Percentiles rank a stretch among this genome's conserved stretches.
Conservation (phyloP, 2,113 vertebrate genomes). For the Eudyptes chrysolophus region DNA sequence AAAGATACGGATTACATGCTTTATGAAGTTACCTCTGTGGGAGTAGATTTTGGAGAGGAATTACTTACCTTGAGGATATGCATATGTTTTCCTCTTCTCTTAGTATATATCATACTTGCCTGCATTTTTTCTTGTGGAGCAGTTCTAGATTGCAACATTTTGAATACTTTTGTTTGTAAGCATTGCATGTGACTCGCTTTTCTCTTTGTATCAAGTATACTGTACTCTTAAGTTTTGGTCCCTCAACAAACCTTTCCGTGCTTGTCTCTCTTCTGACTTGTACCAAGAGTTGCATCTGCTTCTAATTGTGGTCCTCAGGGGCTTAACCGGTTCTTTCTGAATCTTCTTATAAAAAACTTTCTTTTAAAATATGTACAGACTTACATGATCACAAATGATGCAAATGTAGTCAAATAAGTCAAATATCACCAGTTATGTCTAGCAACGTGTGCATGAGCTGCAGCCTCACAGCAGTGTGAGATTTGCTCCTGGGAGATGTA, state of each 20-base stretch:
- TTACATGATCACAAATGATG: not conserved
- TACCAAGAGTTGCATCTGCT: not conserved
- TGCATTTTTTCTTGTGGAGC: not conserved
- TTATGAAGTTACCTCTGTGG: not conserved
- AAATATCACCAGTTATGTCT: not conserved
- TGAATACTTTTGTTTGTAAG: not conserved
- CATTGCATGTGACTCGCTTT: not conserved
- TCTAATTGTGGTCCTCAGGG: not conserved
- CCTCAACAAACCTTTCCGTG: not conserved
- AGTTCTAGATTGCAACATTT: not conserved
- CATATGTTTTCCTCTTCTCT: not conserved
- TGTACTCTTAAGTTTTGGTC: not conserved
- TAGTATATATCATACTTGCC: not conserved
- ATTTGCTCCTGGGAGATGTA: not conserved
- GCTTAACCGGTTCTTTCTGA: not conserved
- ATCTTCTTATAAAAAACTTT: not conserved
- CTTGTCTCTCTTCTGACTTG: not conserved
- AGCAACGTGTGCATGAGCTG: not conserved
- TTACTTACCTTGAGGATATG: not conserved
- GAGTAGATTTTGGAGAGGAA: not conserved
- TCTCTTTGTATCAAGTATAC: not conserved
- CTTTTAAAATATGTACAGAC: not conserved
- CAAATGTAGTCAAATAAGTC: not conserved
- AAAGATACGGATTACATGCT: fast-evolving
- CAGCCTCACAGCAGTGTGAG: fast-evolving